These are phyloP conservation scores for Anisognathus igniventris DNA, from an alignment of 2,797 vertebrate genomes.

Conservation along the genomic window DNA sequence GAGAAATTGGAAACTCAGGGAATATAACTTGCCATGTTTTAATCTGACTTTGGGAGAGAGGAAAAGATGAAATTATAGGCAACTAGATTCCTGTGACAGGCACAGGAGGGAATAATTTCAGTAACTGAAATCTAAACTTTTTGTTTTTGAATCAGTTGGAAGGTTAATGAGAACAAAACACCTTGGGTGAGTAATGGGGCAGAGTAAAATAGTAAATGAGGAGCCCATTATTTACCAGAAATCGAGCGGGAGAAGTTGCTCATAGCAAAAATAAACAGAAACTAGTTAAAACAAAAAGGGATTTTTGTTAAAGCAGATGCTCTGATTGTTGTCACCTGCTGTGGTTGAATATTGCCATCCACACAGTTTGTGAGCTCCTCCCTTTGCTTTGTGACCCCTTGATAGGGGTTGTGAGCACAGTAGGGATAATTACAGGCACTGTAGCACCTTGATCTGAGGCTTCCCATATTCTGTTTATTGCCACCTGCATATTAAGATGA, in stretches of 20 bases:
- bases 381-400: not conserved
- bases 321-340: not conserved
- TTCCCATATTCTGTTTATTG: not conserved
- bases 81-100: constrained; percentile 35
- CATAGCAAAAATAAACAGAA: constrained; percentile 21
- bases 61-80: constrained; percentile 37
- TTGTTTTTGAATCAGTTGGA: not conserved
- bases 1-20: constrained; percentile 16
- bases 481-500: not conserved
- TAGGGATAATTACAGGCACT: not conserved
- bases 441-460: not conserved
- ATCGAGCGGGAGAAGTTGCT: not conserved
- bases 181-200: not conserved
- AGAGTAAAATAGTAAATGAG: not conserved
- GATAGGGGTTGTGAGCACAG: not conserved
- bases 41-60: constrained; percentile 53
- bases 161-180: not conserved
- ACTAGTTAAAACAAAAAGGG: not conserved
- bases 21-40: constrained; percentile 48
- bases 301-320: not conserved
- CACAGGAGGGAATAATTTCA: constrained; percentile 41
- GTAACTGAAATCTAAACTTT: constrained; percentile 15
- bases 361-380: not conserved
- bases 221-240: constrained; percentile 5
- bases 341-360: not conserved